Base-by-base conservation (phyloP, 2,113 vertebrate genomes). In the Saccopteryx bilineata region DNA sequence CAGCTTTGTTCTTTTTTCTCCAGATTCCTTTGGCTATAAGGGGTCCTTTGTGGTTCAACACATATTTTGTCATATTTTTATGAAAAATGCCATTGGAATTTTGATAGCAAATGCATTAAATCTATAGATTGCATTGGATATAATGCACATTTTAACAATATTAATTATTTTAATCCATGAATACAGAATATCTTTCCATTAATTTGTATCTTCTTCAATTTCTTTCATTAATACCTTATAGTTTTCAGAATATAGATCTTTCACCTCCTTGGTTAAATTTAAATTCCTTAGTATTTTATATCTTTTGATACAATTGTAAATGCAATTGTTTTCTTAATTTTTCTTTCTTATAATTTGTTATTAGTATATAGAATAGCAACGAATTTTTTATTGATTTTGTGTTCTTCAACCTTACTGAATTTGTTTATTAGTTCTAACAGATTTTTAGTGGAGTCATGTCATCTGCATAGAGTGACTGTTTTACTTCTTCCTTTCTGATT, bases 351-450 rank as follows among this genome's bases (percentile, higher is more conserved):
- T 71, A 72, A 9, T 63, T 93, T 60, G 68, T 52, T 87, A 39
- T 54, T 76, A n/a, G 31, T 72, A 5, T 81, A 72, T 6, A 19
- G 19, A 87, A 48, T 56, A 74, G n/a, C 26, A 19, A 65, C 19
- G 74, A n/a, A 72, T 71, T 72, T 87, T 54, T 54, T 81, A 48
- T 61, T 87, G 56, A 74, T 82, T 74, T 88, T 93, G 9, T 65
- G 88, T 81, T 1, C 12, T 79, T 7, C 15, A 78, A 60, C 31
- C 50, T 81, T 61, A 58, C 5, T 61, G 78, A 72, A 26, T 91
- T 91, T 4, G 3, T 72, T 71, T 72, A 91, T 82, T 68, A 46
- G 63, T 68, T 72, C 54, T 72, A 33, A 33, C 9, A 82, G 39
- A 24, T 71, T 72, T 84, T 82, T 72, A 54, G 14, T 50, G 66